Base-by-base conservation (phyloP, 2,113 vertebrate species). In the Anoplopoma fimbria region DNA sequence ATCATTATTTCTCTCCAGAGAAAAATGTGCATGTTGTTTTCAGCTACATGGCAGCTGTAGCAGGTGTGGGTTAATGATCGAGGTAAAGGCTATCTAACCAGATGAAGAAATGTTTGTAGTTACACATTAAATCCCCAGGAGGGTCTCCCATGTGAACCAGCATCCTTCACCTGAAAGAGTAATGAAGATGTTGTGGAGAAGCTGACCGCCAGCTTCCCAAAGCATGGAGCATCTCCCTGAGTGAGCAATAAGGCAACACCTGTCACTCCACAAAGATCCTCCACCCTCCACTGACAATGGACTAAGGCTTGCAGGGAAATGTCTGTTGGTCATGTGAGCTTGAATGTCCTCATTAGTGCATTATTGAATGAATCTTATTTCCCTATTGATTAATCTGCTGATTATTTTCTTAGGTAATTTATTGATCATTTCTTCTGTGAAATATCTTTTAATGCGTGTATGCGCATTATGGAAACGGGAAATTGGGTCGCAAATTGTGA, bases 211-310 rank as follows among this genome's bases (percentile, higher is more conserved):
- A 49, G 51, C 51, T 9, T 23, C 21, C n/a, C 17, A 38, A 58
- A 79, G 42, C 34, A 0, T 0, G 13, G 19, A 51, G 13, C n/a
- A 40, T 40, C 62, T 53, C 27, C 25, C 63, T 1, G 2, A 78
- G 25, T 64, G 64, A 82, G 62, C 75, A 84, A 74, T 19, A 69
- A 75, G 70, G 45, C 63, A 69, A 51, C 80, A 71, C 40, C 58
- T 82, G 70, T 69, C 79, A 58, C 47, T 67, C 23, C 9, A 65
- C 68, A 72, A 7, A 0, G 64, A 75, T 76, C 47, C 38, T 70
- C 33, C 40, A 57, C 60, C 45, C 62, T 68, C 51, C 36, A 31
- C 4, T 15, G 68, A 31, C 53, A 36, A 36, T 36, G 34, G 9
- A 36, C 34, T 8, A 8, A 36, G 7, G 34, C 34, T 36, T 8